Evolutionary conservation across 2,113 vertebrate genomes (phyloP), one percentile per base, ranked within the genome.

Genomic region (Peromyscus maniculatus): DNA sequence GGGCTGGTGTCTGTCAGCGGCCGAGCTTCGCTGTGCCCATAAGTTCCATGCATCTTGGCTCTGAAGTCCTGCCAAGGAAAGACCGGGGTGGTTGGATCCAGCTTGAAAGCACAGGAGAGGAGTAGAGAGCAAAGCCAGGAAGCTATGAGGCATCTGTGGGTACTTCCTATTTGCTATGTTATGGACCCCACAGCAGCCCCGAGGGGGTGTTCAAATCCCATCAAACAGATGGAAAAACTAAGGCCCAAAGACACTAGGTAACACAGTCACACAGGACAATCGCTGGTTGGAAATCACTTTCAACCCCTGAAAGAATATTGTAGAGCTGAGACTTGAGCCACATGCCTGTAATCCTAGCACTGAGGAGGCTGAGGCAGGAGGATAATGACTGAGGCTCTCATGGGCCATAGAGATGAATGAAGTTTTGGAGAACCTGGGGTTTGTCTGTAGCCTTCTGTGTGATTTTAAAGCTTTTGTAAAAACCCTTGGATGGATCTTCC

Each of bases 61-160:
- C 95, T 97, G 64, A 98, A 99, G 49, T 98, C 97, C 98, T 97
- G 91, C 49, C 1, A 3, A 33, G 43, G 71, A 43, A 89, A 95
- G 43, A 83, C 21, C 22, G 26, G 11, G 17, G 36, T 6, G 16
- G 43, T 31, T 46, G 72, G 15, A 31, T 11, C 19, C 67, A 22
- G 1, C 2, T 1, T 4, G 66, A n/a, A 80, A 64, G 71, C 12
- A 36, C 57, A 24, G 19, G 16, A 3, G 21, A 0, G 15, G 21
- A 9, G 13, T 5, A 10, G 87, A 22, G 69, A 22, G 24, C 82
- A 33, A 19, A 64, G 52, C 4, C 0, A 4, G 7, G 6, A 7
- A 9, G 22, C 9, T 55, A 7, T 1, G 19, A 10, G 36, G 36
- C 0, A 10, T 71, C 64, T 16, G 1, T 15, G 12, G n/a, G 17